Conservation (phyloP, 2,888 invertebrate genomes). For the Amorpha juglandis region DNA sequence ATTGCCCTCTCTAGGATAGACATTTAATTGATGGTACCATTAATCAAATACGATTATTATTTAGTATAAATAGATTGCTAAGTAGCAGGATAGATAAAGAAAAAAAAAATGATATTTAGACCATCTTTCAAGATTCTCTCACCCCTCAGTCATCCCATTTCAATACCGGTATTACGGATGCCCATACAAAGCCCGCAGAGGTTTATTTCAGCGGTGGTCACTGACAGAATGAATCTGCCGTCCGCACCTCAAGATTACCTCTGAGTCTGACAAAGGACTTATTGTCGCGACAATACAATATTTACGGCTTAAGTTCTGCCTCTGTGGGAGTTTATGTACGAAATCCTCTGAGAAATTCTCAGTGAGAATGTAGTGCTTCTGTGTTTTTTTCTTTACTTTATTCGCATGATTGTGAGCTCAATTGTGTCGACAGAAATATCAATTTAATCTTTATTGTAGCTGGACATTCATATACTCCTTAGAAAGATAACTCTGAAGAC, state of each 20-base stretch:
- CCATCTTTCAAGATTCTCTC: neutral
- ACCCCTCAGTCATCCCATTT: neutral
- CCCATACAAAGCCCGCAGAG: conserved; percentile 75
- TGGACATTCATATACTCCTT: neutral
- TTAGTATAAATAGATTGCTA: neutral
- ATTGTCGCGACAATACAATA: conserved; percentile 60
- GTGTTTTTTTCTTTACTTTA: conserved; percentile 8
- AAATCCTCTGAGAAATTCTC: conserved; percentile 33
- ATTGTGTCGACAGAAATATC: too few relatives aligned
- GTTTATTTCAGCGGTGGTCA: conserved; percentile 53
- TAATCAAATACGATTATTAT: neutral
- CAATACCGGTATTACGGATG: conserved; percentile 58
- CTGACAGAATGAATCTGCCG: conserved; percentile 60
- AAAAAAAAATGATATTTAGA: neutral
- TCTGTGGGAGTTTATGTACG: conserved; percentile 43
- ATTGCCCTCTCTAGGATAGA: neutral
- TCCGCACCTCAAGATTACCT: conserved; percentile 61
- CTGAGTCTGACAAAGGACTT: conserved; percentile 72
- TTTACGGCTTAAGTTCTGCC: conserved; percentile 71
- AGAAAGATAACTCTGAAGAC: too few relatives aligned
- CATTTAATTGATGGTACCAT: neutral
- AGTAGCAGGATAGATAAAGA: neutral
- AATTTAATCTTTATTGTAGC: neutral
- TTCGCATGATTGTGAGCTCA: too few relatives aligned
- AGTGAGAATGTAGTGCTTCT: conserved; percentile 7